Evolutionary conservation across 2,888 invertebrate genomes (phyloP), one percentile per base, ranked within the genome.

Genomic region (Lumbricus terrestris): DNA sequence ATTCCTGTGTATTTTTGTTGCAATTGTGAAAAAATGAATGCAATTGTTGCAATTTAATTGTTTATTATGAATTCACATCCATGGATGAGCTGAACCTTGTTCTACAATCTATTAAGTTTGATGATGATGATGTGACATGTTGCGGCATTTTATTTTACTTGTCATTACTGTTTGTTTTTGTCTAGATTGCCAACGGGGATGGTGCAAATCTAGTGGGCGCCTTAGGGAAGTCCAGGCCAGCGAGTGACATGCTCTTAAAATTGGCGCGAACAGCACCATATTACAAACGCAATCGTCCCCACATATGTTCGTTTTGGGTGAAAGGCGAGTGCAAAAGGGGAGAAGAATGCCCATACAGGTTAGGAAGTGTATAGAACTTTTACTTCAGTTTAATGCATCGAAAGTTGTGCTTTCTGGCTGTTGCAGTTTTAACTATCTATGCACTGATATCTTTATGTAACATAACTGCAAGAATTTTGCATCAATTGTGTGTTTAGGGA

Each of bases 261-360:
- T 95, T 98, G 93, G 98, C 98, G 0, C 96, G 98, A 90, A 98
- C 98, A 11, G 97, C 97, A 88, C 98, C 98, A 0, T 99, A 98
- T 95, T 98, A 99, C 95, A 98, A 98, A 94, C 96, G 98, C 90
- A 98, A 98, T 94, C 96, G 98, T 93, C 98, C 98, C 0, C 98
- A 98, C 95, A 98, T 98, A 89, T 98, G 98, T 95, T 98, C 98
- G 0, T 99, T 98, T 95, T 98, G 98, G 97, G 98, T 98, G n/a
- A 99, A 98, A 96, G 98, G 98, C 3, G 98, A 98, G 95, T 98
- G 98, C 94, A 96, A 98, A 94, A 96, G 98, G 95, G 98, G 98
- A 34, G 98, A 99, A 95, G 98, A 99, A 94, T 98, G 98, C 95
- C 98, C 98, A 0, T 98, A 98, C 94, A 96, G 95, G 95, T 95